Base-by-base conservation (phyloP, 2,888 invertebrate species). In the Margaritifera margaritifera region DNA sequence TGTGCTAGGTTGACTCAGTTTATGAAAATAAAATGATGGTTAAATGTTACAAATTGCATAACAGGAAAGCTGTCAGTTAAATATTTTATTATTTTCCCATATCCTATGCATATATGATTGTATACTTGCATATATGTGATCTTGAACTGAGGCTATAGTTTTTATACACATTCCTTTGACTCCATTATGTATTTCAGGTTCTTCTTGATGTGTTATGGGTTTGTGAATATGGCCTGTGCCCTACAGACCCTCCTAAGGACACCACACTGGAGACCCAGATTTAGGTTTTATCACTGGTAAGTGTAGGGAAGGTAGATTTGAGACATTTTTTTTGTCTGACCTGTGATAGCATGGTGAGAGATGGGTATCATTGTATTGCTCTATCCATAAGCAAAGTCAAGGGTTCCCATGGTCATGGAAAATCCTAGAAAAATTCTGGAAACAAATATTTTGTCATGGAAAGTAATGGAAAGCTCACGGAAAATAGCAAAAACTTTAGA, bases 171-270 rank as follows among this genome's bases (percentile, higher is more conserved):
- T 42, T 42, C 42, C 42, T 42, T 42, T 42, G 42, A 42, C 15
- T 42, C 11, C 42, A 15, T 42, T 42, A 62, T 70, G 54, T 68
- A 70, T 81, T 77, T 25, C 76, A 91, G 91, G 89, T 99, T 99
- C 92, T 99, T 99, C 93, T 93, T 99, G 80, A 99, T 99, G 99
- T 99, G 99, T 91, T 99, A 99, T 90, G 97, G 99, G 62, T 99
- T 99, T 90, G 99, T 99, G 20, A 99, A 99, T 91, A 92, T 99
- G 74, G 99, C 99, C 50, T 99, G 99, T 91, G 98, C 98, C 66
- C 93, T 99, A 62, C 99, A 99, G 91, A 98, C 99, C 0, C 91
- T 99, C 19, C 92, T 99, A 51, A 89, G 89, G 59, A 89, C 99
- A 22, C 99, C 99, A 19, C 99, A 98, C 90, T 99, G 99, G 99